Conservation (phyloP, 2,113 vertebrate species). For the Odontophorus gujanensis region DNA sequence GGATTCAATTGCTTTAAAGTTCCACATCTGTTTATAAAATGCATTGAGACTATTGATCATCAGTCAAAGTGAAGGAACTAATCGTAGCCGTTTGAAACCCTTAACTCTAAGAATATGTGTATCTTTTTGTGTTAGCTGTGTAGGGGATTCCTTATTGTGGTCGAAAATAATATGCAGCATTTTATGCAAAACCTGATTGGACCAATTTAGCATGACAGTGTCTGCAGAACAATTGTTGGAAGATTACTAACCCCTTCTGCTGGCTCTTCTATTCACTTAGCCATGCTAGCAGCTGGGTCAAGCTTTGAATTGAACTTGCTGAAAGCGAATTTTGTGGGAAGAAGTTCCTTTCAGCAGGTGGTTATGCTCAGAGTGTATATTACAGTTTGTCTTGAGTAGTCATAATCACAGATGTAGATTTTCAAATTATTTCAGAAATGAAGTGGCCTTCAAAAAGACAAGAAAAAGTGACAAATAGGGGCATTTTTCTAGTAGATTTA, state of each 20-base stretch:
- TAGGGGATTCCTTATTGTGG: background rate
- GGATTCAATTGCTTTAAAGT: slow-evolving; percentile 11
- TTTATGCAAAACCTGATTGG: no score
- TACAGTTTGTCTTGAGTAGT: background rate
- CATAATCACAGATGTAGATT: background rate
- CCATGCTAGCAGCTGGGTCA: background rate
- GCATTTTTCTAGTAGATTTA: background rate
- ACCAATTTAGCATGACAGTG: no score
- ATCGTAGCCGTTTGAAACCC: background rate
- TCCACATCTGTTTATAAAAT: background rate
- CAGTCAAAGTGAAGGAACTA: background rate
- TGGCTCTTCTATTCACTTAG: background rate
- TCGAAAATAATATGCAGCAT: background rate
- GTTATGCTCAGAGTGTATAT: background rate
- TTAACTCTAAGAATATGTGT: background rate
- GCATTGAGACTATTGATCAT: background rate
- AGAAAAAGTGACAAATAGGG: background rate
- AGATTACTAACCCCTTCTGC: background rate
- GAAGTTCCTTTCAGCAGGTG: background rate
- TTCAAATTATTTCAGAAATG: background rate
- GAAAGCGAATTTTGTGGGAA: background rate
- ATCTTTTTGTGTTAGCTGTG: background rate
- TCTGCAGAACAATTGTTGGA: background rate
- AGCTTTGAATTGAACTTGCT: background rate
- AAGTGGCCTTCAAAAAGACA: background rate